Base-by-base conservation (phyloP, 2,888 invertebrate species). In the Erebia palarica region DNA sequence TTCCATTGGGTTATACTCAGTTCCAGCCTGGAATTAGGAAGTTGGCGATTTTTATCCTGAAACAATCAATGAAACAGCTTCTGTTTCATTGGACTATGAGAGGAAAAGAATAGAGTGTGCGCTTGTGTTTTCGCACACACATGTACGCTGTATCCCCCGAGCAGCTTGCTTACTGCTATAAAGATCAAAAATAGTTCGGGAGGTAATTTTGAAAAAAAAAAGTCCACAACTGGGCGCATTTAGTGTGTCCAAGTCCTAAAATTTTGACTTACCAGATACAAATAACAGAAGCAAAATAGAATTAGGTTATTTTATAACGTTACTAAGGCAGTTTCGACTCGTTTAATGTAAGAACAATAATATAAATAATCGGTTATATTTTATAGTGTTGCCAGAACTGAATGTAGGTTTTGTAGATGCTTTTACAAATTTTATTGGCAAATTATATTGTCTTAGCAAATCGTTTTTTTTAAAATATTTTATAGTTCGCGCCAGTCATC, bases 301-400 rank as follows among this genome's bases (percentile, higher is more conserved):
- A 57, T 68, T 65, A 60, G 49, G 49, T 42, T 42, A 68, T 49
- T 59, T 67, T 42, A 60, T 51, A 55, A 57, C 44, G 42, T 14
- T 21, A 14, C 8, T 36, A 65, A 11, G 65, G 13, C 68, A 68
- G 60, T 68, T 65, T 73, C 65, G 42, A 71, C 21, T 11, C 57
- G 44, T 72, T 60, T 53, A 58, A 64, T 1, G 14, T 67, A 70
- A 64, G 58, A 61, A 65, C 57, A 57, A 21, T 57, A 21, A 57
- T 27, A 27, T 21, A 60, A 11, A 36, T 51, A 64, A 67, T 65
- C 64, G 59, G 69, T 72, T 68, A 16, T 64, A 47, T 44, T 64
- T 49, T 21, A 18, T 72, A 73, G 73, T 71, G 69, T 73, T 73
- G 70, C 66, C 74, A 72, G 70, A 73, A 71, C 71, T 65, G 57